Evolutionary conservation across 2,113 vertebrate species (phyloP).

Genomic region (Myiagra hebetior): DNA sequence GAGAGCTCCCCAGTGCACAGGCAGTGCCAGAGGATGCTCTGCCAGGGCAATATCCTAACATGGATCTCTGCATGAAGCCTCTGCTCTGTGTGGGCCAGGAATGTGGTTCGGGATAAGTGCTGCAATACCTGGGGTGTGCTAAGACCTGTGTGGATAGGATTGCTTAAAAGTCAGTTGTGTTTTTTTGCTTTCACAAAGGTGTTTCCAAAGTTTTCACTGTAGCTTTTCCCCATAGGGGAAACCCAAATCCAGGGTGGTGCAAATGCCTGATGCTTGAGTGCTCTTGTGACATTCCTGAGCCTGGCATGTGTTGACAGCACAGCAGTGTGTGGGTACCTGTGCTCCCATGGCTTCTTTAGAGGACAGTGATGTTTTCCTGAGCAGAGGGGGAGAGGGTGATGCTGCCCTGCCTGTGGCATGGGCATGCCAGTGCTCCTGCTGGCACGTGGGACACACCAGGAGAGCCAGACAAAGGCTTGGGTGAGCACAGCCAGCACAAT

Average conservation of each 20-base stretch:
- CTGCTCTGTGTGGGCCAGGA: conserved; percentile 3
- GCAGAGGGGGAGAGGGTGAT: neutral
- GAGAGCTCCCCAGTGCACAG: neutral
- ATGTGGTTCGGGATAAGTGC: neutral
- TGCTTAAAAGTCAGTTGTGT: neutral
- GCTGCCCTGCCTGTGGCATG: neutral
- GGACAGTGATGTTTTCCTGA: neutral
- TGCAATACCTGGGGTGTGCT: neutral
- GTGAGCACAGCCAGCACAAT: rapidly evolving
- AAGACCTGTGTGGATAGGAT: neutral
- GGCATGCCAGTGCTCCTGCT: rapidly evolving
- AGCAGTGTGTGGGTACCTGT: neutral
- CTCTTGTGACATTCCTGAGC: neutral
- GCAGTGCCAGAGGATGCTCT: neutral
- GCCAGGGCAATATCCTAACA: neutral
- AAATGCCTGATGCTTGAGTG: neutral
- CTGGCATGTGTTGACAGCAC: neutral
- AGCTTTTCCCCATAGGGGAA: neutral
- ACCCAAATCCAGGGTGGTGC: neutral
- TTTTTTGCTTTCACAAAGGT: neutral
- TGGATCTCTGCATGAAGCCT: neutral
- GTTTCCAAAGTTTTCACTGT: neutral
- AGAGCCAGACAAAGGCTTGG: neutral
- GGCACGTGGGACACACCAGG: rapidly evolving
- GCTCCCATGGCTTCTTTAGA: neutral